Conservation (phyloP, 2,888 invertebrate species). For the Drosophila lutescens region DNA sequence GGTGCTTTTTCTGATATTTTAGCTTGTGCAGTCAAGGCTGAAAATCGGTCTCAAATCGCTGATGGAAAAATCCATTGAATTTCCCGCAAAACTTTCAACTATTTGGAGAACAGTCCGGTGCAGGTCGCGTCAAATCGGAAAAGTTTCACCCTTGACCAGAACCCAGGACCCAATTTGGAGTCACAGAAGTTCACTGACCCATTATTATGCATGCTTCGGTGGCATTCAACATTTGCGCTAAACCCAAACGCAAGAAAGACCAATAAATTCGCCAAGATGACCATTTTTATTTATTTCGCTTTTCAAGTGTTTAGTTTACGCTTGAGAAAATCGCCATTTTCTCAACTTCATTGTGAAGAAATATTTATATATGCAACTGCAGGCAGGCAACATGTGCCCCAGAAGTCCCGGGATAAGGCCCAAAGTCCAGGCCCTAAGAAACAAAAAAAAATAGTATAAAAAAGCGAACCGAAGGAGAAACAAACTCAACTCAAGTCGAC, state of each 20-base stretch:
- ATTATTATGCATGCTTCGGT: slow-evolving; percentile 72
- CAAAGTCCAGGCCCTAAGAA: slow-evolving; percentile 39
- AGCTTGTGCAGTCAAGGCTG: slow-evolving; percentile 18
- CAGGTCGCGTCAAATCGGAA: slow-evolving; percentile 2
- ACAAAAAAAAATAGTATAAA: slow-evolving; percentile 50
- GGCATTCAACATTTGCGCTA: slow-evolving; percentile 64
- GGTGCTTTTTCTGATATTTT: slow-evolving; percentile 5
- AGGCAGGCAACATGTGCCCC: slow-evolving; percentile 59
- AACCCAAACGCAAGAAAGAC: slow-evolving; percentile 37
- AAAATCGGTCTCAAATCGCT: neutral
- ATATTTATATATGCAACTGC: slow-evolving; percentile 52
- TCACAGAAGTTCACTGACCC: slow-evolving; percentile 45
- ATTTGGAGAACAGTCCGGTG: slow-evolving; percentile 12
- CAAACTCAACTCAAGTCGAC: slow-evolving; percentile 46
- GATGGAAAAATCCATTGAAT: slow-evolving; percentile 11
- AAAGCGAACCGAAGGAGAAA: slow-evolving; percentile 31
- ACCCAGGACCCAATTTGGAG: slow-evolving; percentile 27
- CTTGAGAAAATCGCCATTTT: slow-evolving; percentile 79
- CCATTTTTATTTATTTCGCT: slow-evolving; percentile 78
- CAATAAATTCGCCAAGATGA: slow-evolving; percentile 77
- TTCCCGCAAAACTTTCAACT: slow-evolving; percentile 8
- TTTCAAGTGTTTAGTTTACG: slow-evolving; percentile 80
- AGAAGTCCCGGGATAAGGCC: slow-evolving; percentile 21
- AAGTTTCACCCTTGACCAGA: slow-evolving; percentile 16
- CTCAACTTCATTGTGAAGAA: slow-evolving; percentile 64